These are phyloP conservation scores for Epizoanthus scotinus DNA, from an alignment of 92 coral and sea anemone species.

Conservation along the genomic window DNA sequence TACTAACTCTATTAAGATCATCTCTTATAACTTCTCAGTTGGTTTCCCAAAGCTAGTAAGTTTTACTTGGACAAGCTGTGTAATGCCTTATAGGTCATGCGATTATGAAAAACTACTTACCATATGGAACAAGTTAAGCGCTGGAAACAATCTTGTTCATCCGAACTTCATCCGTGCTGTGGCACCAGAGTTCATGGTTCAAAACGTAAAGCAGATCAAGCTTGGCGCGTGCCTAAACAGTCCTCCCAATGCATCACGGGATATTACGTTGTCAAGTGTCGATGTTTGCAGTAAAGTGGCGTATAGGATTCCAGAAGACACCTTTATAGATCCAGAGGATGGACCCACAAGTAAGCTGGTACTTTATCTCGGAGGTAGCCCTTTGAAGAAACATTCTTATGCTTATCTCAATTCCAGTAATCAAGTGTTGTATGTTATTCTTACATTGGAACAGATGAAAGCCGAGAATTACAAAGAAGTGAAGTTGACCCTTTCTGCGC, in stretches of 20 bases:
- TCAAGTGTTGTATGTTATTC: conserved; percentile 38
- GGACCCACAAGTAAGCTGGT: conserved; percentile 39
- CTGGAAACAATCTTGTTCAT: conserved; percentile 21
- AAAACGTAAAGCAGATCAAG: conserved; percentile 42
- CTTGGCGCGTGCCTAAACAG: conserved; percentile 46
- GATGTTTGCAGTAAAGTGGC: conserved; percentile 27
- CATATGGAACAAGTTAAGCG: conserved; percentile 37
- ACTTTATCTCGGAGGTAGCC: conserved; percentile 19
- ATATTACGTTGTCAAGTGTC: background rate
- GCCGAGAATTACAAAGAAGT: conserved; percentile 11
- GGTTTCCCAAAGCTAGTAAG: conserved; percentile 1
- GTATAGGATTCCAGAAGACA: conserved; percentile 31
- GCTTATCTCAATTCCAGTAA: conserved; percentile 34
- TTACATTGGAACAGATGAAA: conserved; percentile 20
- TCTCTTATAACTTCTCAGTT: conserved; percentile 18
- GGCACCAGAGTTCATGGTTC: conserved; percentile 49
- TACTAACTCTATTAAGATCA: conserved; percentile 13
- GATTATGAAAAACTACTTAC: conserved; percentile 36
- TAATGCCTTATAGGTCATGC: conserved; percentile 40
- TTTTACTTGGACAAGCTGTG: conserved; percentile 50
- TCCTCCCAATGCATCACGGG: conserved; percentile 38
- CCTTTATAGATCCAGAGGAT: conserved; percentile 47
- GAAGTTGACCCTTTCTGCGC: conserved; percentile 41
- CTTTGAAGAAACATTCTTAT: conserved; percentile 31
- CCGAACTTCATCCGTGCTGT: conserved; percentile 40